Conservation (phyloP, 2,888 invertebrate species). For the Erannis defoliaria region DNA sequence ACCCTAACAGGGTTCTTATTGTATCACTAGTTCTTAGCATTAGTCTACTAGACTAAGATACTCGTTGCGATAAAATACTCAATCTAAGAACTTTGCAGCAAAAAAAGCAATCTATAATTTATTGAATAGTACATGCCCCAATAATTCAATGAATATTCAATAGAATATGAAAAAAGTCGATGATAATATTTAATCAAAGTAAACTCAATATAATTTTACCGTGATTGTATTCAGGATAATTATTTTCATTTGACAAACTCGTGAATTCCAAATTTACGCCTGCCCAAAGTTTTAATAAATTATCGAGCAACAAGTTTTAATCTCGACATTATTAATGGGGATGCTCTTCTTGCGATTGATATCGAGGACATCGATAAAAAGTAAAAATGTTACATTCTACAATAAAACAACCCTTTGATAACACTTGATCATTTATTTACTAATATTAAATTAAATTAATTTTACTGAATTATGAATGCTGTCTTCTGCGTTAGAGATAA, state of each 20-base stretch:
- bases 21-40: too few relatives aligned
- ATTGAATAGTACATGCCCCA: too few relatives aligned
- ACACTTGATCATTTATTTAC: too few relatives aligned
- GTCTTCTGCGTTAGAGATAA: too few relatives aligned
- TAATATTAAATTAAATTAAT: too few relatives aligned
- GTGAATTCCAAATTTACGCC: constrained; percentile 29
- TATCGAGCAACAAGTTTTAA: constrained; percentile 30
- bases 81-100: too few relatives aligned
- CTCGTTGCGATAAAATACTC: too few relatives aligned
- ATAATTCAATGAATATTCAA: neutral
- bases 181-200: constrained; percentile 11
- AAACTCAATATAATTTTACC: constrained; percentile 9
- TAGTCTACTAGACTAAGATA: too few relatives aligned
- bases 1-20: too few relatives aligned
- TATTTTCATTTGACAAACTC: constrained; percentile 23
- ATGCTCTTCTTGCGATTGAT: constrained; percentile 2
- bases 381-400: neutral
- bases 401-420: too few relatives aligned
- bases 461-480: too few relatives aligned
- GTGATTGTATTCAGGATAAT: constrained; percentile 19
- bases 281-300: constrained; percentile 27
- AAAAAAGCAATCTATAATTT: too few relatives aligned
- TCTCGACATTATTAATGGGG: constrained; percentile 18
- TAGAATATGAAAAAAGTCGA: neutral
- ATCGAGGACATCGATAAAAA: constrained; percentile 1